Evolutionary conservation across 2,797 vertebrate species (phyloP).

Genomic region (Acipenser transmontanus): DNA sequence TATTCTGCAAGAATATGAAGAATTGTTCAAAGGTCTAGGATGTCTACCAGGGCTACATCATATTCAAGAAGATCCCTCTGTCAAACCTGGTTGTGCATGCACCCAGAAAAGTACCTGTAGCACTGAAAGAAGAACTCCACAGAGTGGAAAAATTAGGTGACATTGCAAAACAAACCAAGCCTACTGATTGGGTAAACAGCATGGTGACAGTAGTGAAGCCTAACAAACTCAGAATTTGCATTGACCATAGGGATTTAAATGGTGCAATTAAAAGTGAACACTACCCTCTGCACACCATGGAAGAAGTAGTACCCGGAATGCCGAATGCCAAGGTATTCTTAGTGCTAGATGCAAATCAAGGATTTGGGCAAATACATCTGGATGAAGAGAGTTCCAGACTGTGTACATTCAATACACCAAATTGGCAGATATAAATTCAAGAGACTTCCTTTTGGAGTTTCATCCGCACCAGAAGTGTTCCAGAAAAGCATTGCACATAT

Average conservation of each 20-base stretch:
- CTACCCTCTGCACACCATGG: slow-evolving; percentile 12
- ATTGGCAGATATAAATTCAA: not conserved
- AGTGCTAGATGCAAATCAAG: slow-evolving; percentile 4
- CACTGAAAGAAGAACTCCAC: slow-evolving; percentile 12
- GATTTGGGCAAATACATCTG: not conserved
- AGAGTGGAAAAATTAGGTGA: slow-evolving; percentile 12
- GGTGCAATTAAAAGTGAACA: slow-evolving; percentile 1
- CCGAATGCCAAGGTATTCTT: slow-evolving; percentile 3
- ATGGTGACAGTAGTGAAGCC: slow-evolving; percentile 6
- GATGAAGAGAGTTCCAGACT: not conserved
- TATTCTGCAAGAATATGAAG: slow-evolving; percentile 10
- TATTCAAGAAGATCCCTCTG: slow-evolving; percentile 1
- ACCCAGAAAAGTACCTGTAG: slow-evolving; percentile 5
- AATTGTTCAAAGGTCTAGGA: slow-evolving; percentile 11
- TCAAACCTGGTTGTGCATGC: slow-evolving; percentile 11
- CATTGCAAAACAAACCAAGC: slow-evolving; percentile 16
- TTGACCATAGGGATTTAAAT: slow-evolving; percentile 1
- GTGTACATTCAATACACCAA: not conserved
- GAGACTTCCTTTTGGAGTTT: not conserved
- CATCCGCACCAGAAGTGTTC: slow-evolving; percentile 1
- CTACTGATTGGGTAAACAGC: slow-evolving; percentile 15
- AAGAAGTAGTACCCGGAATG: slow-evolving; percentile 6
- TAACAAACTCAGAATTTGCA: not conserved
- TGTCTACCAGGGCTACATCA: slow-evolving; percentile 13
- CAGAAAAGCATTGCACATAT: not conserved